Conservation (phyloP, 2,888 invertebrate genomes). For the Miltochrista miniata region DNA sequence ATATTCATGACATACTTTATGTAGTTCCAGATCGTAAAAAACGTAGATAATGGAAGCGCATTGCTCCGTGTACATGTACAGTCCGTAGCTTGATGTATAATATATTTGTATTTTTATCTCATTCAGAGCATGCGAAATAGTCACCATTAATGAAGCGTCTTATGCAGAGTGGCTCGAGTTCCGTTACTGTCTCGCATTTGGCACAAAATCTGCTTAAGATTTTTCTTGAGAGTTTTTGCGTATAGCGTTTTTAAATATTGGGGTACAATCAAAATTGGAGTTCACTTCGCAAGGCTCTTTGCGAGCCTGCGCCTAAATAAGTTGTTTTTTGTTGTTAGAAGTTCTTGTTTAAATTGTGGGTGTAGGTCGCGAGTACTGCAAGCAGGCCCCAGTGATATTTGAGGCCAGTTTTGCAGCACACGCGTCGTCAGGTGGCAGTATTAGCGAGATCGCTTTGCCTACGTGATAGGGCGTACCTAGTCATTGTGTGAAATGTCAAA, state of each 20-base stretch:
- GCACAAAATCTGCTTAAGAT: constrained; percentile 59
- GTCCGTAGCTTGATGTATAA: constrained; percentile 62
- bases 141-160: constrained; percentile 67
- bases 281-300: constrained; percentile 48
- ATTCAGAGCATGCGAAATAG: constrained; percentile 60
- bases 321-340: constrained; percentile 72
- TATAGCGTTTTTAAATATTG: constrained; percentile 45
- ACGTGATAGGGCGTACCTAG: constrained; percentile 75
- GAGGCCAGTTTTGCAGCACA: constrained; percentile 29
- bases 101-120: constrained; percentile 63
- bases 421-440: constrained; percentile 51
- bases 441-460: constrained; percentile 62
- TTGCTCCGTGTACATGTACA: constrained; percentile 71
- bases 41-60: constrained; percentile 61
- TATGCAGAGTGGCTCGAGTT: constrained; percentile 81
- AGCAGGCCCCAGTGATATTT: not conserved
- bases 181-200: constrained; percentile 74
- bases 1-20: constrained; percentile 76
- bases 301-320: constrained; percentile 45
- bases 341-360: constrained; percentile 50
- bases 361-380: constrained; percentile 30
- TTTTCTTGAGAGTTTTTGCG: constrained; percentile 20
- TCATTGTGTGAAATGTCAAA: constrained; percentile 83
- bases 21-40: constrained; percentile 69
- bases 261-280: constrained; percentile 62